Percentiles rank a stretch among this genome's conserved stretches.
Conservation (phyloP, 2,888 invertebrate species). For the Drosophila robusta region DNA sequence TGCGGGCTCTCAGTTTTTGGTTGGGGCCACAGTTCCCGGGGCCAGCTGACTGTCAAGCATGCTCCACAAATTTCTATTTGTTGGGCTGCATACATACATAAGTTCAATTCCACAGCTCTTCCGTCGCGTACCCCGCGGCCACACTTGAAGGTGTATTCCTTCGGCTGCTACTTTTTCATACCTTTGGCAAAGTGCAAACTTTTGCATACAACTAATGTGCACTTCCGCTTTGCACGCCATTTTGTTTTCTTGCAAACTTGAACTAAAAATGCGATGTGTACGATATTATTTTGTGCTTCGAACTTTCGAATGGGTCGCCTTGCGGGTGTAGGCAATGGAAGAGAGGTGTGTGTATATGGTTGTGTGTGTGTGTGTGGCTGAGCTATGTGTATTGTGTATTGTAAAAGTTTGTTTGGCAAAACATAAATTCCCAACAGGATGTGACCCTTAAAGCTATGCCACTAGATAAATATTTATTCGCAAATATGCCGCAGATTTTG, state of each 20-base stretch:
- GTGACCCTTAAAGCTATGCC: constrained; percentile 32
- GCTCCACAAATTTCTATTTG: constrained; percentile 73
- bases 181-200: constrained; percentile 60
- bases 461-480: constrained; percentile 10
- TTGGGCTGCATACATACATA: constrained; percentile 62
- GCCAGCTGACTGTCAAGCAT: constrained; percentile 64
- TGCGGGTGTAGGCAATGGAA: not conserved
- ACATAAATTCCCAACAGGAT: constrained; percentile 46
- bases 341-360: not conserved
- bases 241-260: constrained; percentile 65
- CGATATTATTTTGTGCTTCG: constrained; percentile 74
- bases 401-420: constrained; percentile 34
- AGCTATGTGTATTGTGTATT: constrained; percentile 47
- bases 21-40: constrained; percentile 41
- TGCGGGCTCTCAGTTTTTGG: constrained; percentile 31
- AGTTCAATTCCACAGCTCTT: constrained; percentile 40
- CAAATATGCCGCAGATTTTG: no score
- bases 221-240: constrained; percentile 76
- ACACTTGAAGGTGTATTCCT: constrained; percentile 13
- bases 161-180: constrained; percentile 39
- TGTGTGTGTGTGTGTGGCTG: constrained; percentile 18
- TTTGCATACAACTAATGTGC: constrained; percentile 80
- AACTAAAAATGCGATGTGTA: constrained; percentile 69
- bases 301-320: constrained; percentile 54
- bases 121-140: not conserved